Evolutionary conservation across 2,797 vertebrate species (phyloP).

Genomic region (Anniella stebbinsi): DNA sequence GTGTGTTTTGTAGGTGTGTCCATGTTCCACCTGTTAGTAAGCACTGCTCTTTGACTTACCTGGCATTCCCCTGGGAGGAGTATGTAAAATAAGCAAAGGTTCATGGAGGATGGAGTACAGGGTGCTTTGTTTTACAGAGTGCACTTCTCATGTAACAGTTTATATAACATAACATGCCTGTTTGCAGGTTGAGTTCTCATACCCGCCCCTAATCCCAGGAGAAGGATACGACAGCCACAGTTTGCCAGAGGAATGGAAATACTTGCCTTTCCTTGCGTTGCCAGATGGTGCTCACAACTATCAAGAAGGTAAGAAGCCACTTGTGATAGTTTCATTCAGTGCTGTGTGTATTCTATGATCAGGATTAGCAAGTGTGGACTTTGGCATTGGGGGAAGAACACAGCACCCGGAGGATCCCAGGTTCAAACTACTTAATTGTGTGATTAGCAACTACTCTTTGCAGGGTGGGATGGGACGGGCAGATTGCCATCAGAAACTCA

Average conservation of each 20-base stretch:
- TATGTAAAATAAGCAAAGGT: background rate
- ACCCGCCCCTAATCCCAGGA: slow-evolving; percentile 89
- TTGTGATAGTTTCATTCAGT: background rate
- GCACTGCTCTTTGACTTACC: background rate
- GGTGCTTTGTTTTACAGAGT: background rate
- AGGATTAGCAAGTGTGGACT: background rate
- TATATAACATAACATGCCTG: background rate
- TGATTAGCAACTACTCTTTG: background rate
- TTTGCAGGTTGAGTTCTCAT: slow-evolving; percentile 92
- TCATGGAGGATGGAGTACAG: background rate
- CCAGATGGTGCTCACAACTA: slow-evolving; percentile 98
- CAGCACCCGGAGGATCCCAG: fast-evolving
- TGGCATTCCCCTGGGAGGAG: too few species aligned
- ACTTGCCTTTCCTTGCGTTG: slow-evolving; percentile 93
- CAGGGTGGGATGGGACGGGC: too few species aligned
- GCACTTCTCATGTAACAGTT: background rate
- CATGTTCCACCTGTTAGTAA: background rate
- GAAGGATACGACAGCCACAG: slow-evolving; percentile 90
- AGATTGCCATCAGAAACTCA: background rate
- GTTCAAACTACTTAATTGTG: background rate
- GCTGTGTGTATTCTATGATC: background rate
- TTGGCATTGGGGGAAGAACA: background rate
- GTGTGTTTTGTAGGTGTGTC: background rate
- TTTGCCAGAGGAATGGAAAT: slow-evolving; percentile 95
- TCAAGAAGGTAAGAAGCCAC: slow-evolving; percentile 88